Conservation (phyloP, 1,140 invertebrate species). For the Drosophila ercepeae region DNA sequence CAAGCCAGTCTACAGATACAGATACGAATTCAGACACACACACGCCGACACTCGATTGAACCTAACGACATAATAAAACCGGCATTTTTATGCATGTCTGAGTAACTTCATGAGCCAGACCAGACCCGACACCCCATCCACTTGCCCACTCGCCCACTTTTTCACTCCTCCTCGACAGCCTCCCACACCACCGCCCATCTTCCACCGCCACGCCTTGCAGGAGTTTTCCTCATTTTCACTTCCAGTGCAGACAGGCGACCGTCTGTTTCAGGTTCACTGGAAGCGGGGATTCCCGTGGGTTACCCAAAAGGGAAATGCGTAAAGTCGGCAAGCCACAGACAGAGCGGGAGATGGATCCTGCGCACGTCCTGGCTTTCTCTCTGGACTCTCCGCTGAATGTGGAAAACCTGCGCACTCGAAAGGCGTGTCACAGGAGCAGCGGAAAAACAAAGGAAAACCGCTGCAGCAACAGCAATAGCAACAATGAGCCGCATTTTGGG, state of each 20-base stretch:
- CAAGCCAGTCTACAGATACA: conserved; percentile 19
- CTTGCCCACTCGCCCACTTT: neutral
- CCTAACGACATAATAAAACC: conserved; percentile 80
- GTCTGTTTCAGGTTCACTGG: conserved; percentile 76
- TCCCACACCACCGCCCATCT: neutral
- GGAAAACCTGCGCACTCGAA: conserved; percentile 64
- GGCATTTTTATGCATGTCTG: conserved; percentile 82
- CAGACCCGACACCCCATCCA: conserved; percentile 38
- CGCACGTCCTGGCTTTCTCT: conserved; percentile 43
- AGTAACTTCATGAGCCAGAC: conserved; percentile 78
- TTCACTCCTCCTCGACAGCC: neutral
- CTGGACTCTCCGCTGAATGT: conserved; percentile 55
- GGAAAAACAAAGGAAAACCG: conserved; percentile 31
- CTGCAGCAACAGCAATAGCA: conserved; percentile 20
- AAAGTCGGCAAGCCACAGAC: neutral
- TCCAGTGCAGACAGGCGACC: conserved; percentile 53
- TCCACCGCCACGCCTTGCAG: conserved; percentile 41
- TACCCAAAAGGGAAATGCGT: conserved; percentile 23
- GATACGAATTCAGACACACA: conserved; percentile 16
- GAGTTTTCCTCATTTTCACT: conserved; percentile 35
- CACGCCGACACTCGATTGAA: conserved; percentile 39
- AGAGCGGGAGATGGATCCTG: conserved; percentile 29
- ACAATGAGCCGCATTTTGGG: conserved; percentile 63
- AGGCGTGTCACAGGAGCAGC: conserved; percentile 73
- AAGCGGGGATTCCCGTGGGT: conserved; percentile 51